These are phyloP conservation scores for Agriotes lineatus DNA, from an alignment of 2,888 invertebrate genomes.

Conservation along the genomic window DNA sequence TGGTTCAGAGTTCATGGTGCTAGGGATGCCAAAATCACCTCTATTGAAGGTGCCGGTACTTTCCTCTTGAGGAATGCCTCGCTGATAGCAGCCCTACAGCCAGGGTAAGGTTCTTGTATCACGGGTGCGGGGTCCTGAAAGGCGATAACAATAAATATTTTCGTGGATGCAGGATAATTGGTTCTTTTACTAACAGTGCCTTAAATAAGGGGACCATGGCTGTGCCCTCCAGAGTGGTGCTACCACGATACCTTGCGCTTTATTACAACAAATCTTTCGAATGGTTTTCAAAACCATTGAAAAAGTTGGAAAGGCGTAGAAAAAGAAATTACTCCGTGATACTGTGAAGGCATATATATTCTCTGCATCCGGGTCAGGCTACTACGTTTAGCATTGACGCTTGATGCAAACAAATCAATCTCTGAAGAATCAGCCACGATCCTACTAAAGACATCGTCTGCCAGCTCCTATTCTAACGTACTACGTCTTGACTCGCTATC, in stretches of 20 bases:
- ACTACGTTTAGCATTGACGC: constrained; percentile 25
- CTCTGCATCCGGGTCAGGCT: constrained; percentile 17
- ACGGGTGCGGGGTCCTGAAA: constrained; percentile 18
- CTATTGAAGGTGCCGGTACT: background rate
- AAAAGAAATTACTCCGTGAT: constrained; percentile 9
- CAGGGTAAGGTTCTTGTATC: constrained; percentile 23
- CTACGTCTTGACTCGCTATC: constrained; percentile 19
- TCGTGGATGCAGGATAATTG: constrained; percentile 43
- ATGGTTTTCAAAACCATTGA: constrained; percentile 50
- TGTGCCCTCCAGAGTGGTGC: constrained; percentile 53
- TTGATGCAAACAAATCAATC: constrained; percentile 21
- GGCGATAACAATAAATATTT: constrained; percentile 15
- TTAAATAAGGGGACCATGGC: constrained; percentile 25
- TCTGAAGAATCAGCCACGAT: constrained; percentile 1
- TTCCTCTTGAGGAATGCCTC: background rate
- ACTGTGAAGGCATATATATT: constrained; percentile 34
- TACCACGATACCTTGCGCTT: constrained; percentile 53
- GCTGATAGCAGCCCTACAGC: constrained; percentile 23
- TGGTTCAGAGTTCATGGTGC: background rate
- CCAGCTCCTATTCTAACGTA: constrained; percentile 3
- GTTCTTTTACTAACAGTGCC: constrained; percentile 1
- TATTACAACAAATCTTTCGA: constrained; percentile 54
- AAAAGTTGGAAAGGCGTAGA: constrained; percentile 53
- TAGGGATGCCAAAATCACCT: constrained; percentile 7
- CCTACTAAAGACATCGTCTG: background rate